A percentile compares a stretch with the other conserved stretches of the same genome.
Conservation (phyloP, 2,113 vertebrate genomes). For the Leptobrachium ailaonicum region DNA sequence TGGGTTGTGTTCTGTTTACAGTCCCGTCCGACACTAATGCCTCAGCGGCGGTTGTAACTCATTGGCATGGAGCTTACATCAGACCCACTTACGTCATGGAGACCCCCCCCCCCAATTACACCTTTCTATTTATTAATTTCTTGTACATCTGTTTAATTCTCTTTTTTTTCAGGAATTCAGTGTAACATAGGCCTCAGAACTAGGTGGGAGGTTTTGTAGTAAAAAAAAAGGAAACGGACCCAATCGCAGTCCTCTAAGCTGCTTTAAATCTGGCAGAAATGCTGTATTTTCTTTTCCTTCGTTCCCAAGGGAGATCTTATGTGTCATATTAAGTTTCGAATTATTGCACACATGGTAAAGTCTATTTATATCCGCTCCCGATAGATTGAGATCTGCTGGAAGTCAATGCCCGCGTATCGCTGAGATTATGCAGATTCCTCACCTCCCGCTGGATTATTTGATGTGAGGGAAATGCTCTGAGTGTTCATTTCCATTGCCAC, state of each 20-base stretch:
- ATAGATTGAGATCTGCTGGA: conserved; percentile 31
- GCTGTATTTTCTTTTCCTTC: not conserved
- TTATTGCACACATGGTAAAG: conserved; percentile 48
- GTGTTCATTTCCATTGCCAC: conserved; percentile 33
- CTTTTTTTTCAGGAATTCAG: too few species aligned
- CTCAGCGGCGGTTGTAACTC: too few species aligned
- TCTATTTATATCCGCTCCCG: conserved; percentile 44
- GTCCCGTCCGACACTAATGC: too few species aligned
- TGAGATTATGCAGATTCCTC: conserved; percentile 48
- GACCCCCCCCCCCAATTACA: too few species aligned
- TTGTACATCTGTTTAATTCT: too few species aligned
- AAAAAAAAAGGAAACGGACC: conserved; percentile 8
- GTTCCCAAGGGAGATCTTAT: conserved; percentile 32
- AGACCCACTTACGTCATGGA: too few species aligned
- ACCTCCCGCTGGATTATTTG: conserved; percentile 46
- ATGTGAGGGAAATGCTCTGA: conserved; percentile 28
- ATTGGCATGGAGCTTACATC: too few species aligned
- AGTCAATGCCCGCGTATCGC: conserved; percentile 24
- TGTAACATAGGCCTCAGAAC: too few species aligned
- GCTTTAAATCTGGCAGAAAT: conserved; percentile 18
- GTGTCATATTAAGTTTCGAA: conserved; percentile 45
- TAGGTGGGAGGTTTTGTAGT: too few species aligned
- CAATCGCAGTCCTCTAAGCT: not conserved
- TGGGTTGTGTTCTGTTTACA: too few species aligned
- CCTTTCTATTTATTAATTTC: too few species aligned